Evolutionary conservation across 2,888 invertebrate species (phyloP), one percentile per base, ranked within the genome.

Genomic region (Catocala nupta): DNA sequence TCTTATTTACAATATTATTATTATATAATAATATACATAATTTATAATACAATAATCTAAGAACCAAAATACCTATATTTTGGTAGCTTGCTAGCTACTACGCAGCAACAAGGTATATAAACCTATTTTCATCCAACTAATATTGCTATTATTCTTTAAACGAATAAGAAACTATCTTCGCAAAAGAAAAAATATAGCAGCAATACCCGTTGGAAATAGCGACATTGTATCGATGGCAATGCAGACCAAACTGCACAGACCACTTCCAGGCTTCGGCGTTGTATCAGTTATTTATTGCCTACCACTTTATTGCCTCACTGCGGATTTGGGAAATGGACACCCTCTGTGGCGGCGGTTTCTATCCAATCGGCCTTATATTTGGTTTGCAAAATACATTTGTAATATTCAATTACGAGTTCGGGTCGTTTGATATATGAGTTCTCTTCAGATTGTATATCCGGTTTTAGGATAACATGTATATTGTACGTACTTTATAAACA

Each of bases 281-380:
- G 81, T 85, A 84, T 86, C 85, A 78, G 88, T 88, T 88, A 87
- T 89, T 88, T 87, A 88, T 77, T 69, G 59, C 71, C 67, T 68
- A 75, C 77, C 78, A 77, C 71, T 77, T 77, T 77, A 75, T 82
- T 73, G 78, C 76, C 65, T 72, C 71, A 67, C 74, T 79, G 78
- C 77, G 81, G 79, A 75, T 78, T 75, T 76, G 67, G 79, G 72
- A 65, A 77, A 74, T 70, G 71, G 78, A 77, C 71, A 73, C 70
- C 68, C 75, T 72, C 71, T 73, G 72, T 73, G 72, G 79, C 67
- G 67, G 75, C 68, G 63, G 75, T 77, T 70, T 73, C 81, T 75
- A 76, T 76, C 78, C 79, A 80, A 80, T 83, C 70, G 75, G 68
- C 75, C 75, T 71, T 73, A 73, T 73, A 75, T 76, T 79, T 75